Conservation (phyloP, 2,888 invertebrate species). For the Torymus auratus region DNA sequence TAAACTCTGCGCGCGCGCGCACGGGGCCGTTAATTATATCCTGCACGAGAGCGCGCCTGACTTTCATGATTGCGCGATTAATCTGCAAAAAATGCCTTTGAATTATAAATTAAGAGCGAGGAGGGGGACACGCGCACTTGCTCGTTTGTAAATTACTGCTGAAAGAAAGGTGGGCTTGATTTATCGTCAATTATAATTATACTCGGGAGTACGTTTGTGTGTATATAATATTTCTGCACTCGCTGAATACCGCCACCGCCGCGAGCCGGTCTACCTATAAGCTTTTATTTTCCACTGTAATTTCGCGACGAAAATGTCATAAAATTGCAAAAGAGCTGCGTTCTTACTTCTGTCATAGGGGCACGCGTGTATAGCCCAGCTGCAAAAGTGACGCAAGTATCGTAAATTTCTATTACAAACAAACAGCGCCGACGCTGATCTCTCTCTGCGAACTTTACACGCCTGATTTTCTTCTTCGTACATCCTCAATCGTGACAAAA, state of each 20-base stretch:
- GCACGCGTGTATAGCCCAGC: too few relatives aligned
- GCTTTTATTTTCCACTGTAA: too few relatives aligned
- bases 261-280: too few relatives aligned
- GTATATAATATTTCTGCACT: too few relatives aligned
- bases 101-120: not conserved
- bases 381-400: constrained; percentile 11
- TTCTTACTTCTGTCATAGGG: too few relatives aligned
- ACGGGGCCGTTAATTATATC: constrained; percentile 18
- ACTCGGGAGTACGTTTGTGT: too few relatives aligned
- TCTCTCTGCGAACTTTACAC: not conserved
- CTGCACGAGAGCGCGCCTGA: not conserved
- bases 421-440: not conserved
- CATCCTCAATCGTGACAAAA: constrained; percentile 13
- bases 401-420: constrained; percentile 7
- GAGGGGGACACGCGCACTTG: not conserved
- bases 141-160: too few relatives aligned
- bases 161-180: too few relatives aligned
- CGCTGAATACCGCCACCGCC: too few relatives aligned
- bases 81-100: not conserved
- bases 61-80: not conserved
- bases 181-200: too few relatives aligned
- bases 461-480: constrained; percentile 8
- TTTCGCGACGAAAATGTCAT: too few relatives aligned
- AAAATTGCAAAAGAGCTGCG: too few relatives aligned
- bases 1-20: not conserved